A percentile compares a stretch with the other conserved stretches of the same genome.
Evolutionary conservation across 2,797 vertebrate species (phyloP).

Genomic region (Crocidura indochinensis): DNA sequence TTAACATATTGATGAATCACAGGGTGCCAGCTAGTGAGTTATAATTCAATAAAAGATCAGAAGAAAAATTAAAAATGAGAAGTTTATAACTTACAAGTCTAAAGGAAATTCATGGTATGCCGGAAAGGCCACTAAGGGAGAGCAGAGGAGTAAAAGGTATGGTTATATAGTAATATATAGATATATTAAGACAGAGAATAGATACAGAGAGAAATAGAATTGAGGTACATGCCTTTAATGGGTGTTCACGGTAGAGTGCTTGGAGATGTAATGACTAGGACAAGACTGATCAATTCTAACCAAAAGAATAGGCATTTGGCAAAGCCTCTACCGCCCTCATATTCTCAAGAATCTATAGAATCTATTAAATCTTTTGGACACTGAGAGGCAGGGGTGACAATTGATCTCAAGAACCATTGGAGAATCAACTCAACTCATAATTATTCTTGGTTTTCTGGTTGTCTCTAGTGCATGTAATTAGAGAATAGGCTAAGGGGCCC

Average conservation of each 20-base stretch:
- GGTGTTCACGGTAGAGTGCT: background rate
- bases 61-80: background rate
- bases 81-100: background rate
- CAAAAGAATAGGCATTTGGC: background rate
- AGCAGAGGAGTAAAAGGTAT: background rate
- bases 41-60: background rate
- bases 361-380: too few relatives aligned
- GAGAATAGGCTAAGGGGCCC: background rate
- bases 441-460: background rate
- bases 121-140: background rate
- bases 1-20: slow-evolving; percentile 1
- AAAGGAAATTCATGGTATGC: background rate
- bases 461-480: background rate
- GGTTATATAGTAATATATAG: background rate
- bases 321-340: too few relatives aligned
- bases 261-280: background rate
- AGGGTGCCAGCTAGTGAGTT: background rate
- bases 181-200: background rate
- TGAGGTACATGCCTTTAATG: background rate
- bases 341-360: too few relatives aligned
- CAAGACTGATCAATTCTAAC: background rate
- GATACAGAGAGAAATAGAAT: background rate
- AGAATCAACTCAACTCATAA: background rate
- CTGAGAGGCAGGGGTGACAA: too few relatives aligned
- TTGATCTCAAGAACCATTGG: background rate